Conservation (phyloP, 2,113 vertebrate genomes). For the Calypte anna region DNA sequence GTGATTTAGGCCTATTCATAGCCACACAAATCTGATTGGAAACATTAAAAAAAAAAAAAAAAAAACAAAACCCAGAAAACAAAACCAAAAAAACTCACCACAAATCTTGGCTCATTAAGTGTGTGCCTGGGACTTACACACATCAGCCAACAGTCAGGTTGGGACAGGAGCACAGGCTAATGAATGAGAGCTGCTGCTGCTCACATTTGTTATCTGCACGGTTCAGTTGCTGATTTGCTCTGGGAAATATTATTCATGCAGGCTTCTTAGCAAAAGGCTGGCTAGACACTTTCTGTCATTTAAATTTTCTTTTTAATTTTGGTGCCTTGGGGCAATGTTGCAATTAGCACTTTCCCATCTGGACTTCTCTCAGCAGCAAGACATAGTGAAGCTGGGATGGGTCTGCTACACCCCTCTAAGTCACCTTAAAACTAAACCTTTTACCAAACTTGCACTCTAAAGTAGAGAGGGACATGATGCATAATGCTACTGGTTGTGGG, state of each 20-base stretch:
- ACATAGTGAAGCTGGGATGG: rapidly evolving
- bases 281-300: background rate
- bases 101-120: background rate
- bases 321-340: background rate
- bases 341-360: background rate
- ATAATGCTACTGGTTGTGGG: background rate
- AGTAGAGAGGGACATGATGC: background rate
- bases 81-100: too few species aligned
- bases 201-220: background rate
- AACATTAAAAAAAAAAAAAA: background rate
- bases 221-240: background rate
- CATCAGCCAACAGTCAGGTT: background rate
- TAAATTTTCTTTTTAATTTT: background rate
- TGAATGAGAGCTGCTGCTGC: background rate
- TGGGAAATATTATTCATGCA: background rate
- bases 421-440: background rate
- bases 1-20: background rate
- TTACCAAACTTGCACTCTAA: background rate
- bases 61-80: too few species aligned
- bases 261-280: background rate
- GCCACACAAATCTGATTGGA: background rate
- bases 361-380: background rate
- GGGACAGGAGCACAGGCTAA: background rate
- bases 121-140: background rate
- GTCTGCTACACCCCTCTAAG: background rate